Conservation (phyloP, 2,113 vertebrate species). For the Ophiodon elongatus region DNA sequence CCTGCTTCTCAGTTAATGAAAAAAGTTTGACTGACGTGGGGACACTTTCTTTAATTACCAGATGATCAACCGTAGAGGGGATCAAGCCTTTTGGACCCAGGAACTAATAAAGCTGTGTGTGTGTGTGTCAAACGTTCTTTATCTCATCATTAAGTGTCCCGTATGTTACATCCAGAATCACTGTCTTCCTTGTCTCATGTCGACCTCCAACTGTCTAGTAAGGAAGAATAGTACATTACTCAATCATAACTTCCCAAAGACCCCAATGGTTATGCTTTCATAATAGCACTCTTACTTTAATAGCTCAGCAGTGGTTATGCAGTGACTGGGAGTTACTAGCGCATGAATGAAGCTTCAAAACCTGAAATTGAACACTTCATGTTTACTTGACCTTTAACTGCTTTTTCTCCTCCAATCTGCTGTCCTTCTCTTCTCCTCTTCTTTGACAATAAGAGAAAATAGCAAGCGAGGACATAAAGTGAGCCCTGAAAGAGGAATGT, state of each 20-base stretch:
- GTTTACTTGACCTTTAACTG: conserved; percentile 44
- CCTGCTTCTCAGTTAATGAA: conserved; percentile 16
- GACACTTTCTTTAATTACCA: conserved; percentile 14
- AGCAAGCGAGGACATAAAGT: conserved; percentile 3
- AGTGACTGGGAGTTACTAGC: neutral
- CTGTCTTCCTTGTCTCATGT: neutral
- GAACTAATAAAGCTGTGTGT: neutral
- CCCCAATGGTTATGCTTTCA: neutral
- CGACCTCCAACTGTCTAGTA: neutral
- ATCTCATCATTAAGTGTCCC: neutral
- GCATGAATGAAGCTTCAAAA: conserved; percentile 24
- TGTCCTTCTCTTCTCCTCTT: neutral
- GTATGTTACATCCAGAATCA: neutral
- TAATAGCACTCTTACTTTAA: neutral
- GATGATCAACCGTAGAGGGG: conserved; percentile 1
- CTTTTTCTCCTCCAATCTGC: neutral
- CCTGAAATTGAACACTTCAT: conserved; percentile 30
- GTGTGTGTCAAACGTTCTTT: no score
- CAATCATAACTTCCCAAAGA: neutral
- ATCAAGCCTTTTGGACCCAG: no score
- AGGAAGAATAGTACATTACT: neutral
- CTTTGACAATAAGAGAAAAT: conserved; percentile 17
- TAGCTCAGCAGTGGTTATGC: neutral
- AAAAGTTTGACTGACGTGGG: conserved; percentile 5
- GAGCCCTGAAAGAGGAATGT: neutral